phyloP scores from a whole-genome alignment of 1,140 invertebrate species.

The Harpegnathos saltator region DNA sequence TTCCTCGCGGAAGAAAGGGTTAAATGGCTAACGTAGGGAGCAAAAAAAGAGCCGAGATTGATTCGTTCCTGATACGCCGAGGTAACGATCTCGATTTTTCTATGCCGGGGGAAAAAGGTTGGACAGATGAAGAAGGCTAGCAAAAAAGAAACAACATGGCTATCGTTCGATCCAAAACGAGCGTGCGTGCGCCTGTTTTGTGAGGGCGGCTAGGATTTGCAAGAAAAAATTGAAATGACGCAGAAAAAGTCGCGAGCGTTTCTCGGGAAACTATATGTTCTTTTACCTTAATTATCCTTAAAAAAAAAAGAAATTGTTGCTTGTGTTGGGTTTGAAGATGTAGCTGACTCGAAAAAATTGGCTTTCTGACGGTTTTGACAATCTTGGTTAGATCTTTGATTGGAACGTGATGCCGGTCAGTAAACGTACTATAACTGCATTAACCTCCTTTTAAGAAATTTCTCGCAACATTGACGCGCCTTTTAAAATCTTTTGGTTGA shows the following conservation, averaged over 20 bases:
- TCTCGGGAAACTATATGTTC: too few relatives aligned
- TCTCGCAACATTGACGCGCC: too few relatives aligned
- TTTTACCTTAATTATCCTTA: too few relatives aligned
- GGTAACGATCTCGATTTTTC: slow-evolving; percentile 61
- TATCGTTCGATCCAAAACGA: slow-evolving; percentile 12
- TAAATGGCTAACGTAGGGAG: slow-evolving; percentile 33
- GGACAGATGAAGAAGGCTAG: slow-evolving; percentile 32
- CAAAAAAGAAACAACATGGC: slow-evolving; percentile 23
- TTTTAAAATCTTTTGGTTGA: too few relatives aligned
- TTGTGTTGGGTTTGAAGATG: too few relatives aligned
- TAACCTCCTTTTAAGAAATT: too few relatives aligned
- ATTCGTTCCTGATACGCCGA: slow-evolving; percentile 54
- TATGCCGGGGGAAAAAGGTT: slow-evolving; percentile 37
- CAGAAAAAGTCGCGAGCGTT: slow-evolving; percentile 48
- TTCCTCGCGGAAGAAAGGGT: slow-evolving; percentile 42
- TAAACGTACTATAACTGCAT: too few relatives aligned
- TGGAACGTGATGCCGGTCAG: too few relatives aligned
- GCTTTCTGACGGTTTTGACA: too few relatives aligned
- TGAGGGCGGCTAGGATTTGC: slow-evolving; percentile 1
- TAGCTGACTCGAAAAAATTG: too few relatives aligned
- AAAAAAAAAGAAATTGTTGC: too few relatives aligned
- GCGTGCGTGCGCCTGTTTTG: slow-evolving; percentile 17
- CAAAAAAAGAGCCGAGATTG: slow-evolving; percentile 42
- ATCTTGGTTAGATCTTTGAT: too few relatives aligned
- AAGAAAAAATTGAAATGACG: slow-evolving; percentile 5